Conservation (phyloP, 2,888 invertebrate genomes). For the Andricus curvator region DNA sequence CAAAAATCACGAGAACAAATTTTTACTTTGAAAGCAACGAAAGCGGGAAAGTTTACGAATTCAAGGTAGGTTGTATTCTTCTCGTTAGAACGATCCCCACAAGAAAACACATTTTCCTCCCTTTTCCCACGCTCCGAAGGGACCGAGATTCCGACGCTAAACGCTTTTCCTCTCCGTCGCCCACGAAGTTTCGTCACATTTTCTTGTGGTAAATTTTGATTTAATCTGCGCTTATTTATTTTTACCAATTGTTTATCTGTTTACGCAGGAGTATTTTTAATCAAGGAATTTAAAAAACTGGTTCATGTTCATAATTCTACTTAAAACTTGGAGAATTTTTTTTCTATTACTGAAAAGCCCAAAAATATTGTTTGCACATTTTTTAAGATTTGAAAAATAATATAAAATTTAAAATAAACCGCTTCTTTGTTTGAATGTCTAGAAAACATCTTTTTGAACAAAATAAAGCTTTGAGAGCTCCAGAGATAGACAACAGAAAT, state of each 20-base stretch:
- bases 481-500: too few relatives aligned
- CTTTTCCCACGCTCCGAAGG: slow-evolving; percentile 30
- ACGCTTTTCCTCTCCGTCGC: slow-evolving; percentile 7
- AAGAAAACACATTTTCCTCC: slow-evolving; percentile 14
- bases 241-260: not conserved
- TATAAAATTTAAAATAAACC: too few relatives aligned
- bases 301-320: not conserved
- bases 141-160: slow-evolving; percentile 11
- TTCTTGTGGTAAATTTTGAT: not conserved
- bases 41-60: not conserved
- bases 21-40: not conserved
- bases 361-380: too few relatives aligned
- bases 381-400: too few relatives aligned
- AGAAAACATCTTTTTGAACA: too few relatives aligned
- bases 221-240: not conserved
- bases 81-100: not conserved
- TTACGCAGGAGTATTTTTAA: not conserved
- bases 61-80: not conserved
- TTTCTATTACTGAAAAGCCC: too few relatives aligned
- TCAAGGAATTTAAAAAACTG: not conserved
- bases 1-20: not conserved
- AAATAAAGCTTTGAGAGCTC: too few relatives aligned
- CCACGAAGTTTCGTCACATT: not conserved
- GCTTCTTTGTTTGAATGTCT: too few relatives aligned
- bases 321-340: too few relatives aligned